phyloP scores from a whole-genome alignment of 1,140 invertebrate species.

The Melipona quadrifasciata region DNA sequence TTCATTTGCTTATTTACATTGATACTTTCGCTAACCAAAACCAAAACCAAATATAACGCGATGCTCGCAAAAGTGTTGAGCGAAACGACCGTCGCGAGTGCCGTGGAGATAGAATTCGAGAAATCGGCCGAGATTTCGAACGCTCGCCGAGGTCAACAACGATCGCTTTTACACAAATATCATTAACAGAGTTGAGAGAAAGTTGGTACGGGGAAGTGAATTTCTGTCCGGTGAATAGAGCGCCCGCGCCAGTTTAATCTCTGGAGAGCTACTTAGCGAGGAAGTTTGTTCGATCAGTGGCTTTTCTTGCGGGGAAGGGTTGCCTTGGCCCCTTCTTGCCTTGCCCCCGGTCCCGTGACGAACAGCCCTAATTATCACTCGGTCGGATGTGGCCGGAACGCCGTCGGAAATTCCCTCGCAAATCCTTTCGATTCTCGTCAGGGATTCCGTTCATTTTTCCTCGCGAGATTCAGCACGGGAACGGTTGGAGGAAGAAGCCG shows the following conservation, averaged over 20 bases:
- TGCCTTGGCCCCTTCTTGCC: slow-evolving; percentile 9
- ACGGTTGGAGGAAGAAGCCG: too few species aligned
- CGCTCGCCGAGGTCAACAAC: neutral
- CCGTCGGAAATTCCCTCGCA: slow-evolving; percentile 48
- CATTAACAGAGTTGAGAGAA: slow-evolving; percentile 7
- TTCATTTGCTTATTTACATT: too few species aligned
- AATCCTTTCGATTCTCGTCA: slow-evolving; percentile 46
- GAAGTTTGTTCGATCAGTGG: slow-evolving; percentile 61
- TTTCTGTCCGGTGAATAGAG: slow-evolving; percentile 38
- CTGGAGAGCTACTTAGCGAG: slow-evolving; percentile 55
- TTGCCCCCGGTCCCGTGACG: slow-evolving; percentile 39
- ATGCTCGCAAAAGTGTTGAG: too few species aligned
- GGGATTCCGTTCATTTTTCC: neutral
- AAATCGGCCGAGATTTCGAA: neutral
- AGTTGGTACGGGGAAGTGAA: slow-evolving; percentile 14
- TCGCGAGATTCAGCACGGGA: neutral
- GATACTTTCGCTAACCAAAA: too few species aligned
- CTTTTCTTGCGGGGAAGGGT: slow-evolving; percentile 43
- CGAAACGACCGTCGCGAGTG: too few species aligned
- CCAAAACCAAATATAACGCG: too few species aligned
- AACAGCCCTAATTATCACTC: slow-evolving; percentile 64
- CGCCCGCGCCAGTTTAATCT: slow-evolving; percentile 55
- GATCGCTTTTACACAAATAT: slow-evolving; percentile 32
- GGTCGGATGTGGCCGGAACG: slow-evolving; percentile 40
- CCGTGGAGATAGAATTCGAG: neutral